Conservation (phyloP, 2,113 vertebrate species). For the Laticauda colubrina region DNA sequence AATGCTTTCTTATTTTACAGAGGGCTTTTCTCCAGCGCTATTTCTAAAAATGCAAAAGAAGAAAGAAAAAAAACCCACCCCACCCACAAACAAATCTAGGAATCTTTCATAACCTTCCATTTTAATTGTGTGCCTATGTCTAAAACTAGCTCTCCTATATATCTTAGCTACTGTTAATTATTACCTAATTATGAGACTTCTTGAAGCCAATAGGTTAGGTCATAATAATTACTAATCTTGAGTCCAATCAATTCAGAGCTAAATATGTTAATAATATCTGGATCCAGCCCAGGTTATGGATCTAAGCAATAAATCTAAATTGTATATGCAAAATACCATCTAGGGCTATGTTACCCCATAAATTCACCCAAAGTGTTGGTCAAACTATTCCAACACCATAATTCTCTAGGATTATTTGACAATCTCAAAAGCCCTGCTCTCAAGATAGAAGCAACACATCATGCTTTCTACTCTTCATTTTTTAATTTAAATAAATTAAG, state of each 20-base stretch:
- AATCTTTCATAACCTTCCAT: slow-evolving; percentile 12
- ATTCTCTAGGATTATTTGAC: not conserved
- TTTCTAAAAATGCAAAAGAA: slow-evolving; percentile 24
- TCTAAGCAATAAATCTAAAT: not conserved
- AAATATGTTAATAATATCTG: not conserved
- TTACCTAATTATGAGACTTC: not conserved
- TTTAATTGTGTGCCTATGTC: not conserved
- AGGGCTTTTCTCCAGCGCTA: slow-evolving; percentile 26
- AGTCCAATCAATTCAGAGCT: not conserved
- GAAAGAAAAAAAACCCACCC: too few species aligned
- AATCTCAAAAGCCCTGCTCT: not conserved
- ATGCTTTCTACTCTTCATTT: not conserved
- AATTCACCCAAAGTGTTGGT: not conserved
- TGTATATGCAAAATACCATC: not conserved
- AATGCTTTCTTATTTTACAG: slow-evolving; percentile 36
- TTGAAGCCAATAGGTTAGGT: not conserved
- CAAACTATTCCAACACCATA: not conserved
- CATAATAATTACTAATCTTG: not conserved
- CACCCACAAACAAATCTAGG: not conserved
- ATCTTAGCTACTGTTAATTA: not conserved
- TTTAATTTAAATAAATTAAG: not conserved
- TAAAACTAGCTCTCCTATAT: not conserved
- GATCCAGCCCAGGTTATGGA: not conserved
- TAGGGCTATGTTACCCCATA: not conserved
- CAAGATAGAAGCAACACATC: not conserved